A percentile compares a stretch with the other conserved stretches of the same genome.
Evolutionary conservation across 1,140 invertebrate genomes (phyloP).

Genomic region (Drosophila watanabei): DNA sequence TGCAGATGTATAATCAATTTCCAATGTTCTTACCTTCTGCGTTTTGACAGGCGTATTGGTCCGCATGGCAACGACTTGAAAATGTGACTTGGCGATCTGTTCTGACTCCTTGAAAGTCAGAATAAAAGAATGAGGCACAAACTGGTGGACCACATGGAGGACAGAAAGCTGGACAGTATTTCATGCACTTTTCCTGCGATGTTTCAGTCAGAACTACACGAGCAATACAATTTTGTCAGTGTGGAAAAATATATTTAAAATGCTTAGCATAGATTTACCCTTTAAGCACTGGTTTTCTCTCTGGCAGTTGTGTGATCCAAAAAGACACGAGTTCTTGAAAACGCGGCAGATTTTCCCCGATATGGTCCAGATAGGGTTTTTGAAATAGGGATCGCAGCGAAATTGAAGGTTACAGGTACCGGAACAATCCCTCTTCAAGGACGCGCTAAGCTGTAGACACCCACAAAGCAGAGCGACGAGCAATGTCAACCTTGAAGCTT

Average conservation of each 20-base stretch:
- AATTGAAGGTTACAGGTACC: slow-evolving; percentile 7
- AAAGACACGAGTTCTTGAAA: slow-evolving; percentile 12
- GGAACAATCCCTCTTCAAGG: not conserved
- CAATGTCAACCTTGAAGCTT: not conserved
- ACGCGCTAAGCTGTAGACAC: no score
- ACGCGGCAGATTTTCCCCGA: slow-evolving; percentile 6
- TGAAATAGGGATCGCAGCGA: slow-evolving; percentile 16
- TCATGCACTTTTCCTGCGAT: not conserved
- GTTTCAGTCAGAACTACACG: not conserved
- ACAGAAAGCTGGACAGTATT: slow-evolving; percentile 8
- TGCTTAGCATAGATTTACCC: not conserved
- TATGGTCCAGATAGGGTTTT: slow-evolving; percentile 12
- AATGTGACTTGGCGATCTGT: slow-evolving; percentile 9
- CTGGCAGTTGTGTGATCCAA: slow-evolving; percentile 16
- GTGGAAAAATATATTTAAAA: not conserved
- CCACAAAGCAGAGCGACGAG: not conserved
- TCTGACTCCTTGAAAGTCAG: slow-evolving; percentile 3
- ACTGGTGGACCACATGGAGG: not conserved
- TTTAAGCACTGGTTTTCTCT: slow-evolving; percentile 12
- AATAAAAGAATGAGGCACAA: slow-evolving; percentile 13
- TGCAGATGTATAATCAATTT: not conserved
- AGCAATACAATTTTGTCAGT: not conserved
- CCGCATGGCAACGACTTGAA: not conserved
- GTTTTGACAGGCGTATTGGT: slow-evolving; percentile 10
- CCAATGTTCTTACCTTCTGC: not conserved